Base-by-base conservation (phyloP, 2,797 vertebrate genomes). In the Muscicapa comitata region DNA sequence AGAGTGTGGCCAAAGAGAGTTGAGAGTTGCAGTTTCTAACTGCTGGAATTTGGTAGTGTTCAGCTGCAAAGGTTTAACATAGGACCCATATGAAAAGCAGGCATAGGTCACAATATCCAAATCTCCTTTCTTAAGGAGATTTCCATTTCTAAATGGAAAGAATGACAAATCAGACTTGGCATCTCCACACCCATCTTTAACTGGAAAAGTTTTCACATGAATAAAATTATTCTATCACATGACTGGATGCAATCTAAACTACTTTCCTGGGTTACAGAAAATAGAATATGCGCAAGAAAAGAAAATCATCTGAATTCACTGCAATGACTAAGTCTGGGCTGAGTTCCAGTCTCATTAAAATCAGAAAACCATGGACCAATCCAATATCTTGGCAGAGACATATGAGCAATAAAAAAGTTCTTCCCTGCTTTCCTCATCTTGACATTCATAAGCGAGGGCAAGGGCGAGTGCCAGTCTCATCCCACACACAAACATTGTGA, bases 311-410 rank as follows among this genome's bases (percentile, higher is more conserved):
- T 78, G 85, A 96, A 95, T 94, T 95, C 95, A 90, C 37, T 75
- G 76, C 76, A 88, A 28, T 59, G 51, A 68, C 93, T 80, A 87
- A 83, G 66, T 88, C 94, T 93, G 76, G 91, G 90, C 87, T 91
- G 65, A 90, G 79, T 90, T 96, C 93, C 90, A 95, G 82, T 71
- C 73, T 93, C 85, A 94, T 95, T 96, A 96, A 92, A 96, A 91
- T 86, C 82, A 90, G 85, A 94, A 94, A 91, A 82, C 57, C 38
- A 37, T 42, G 72, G 76, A 90, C 86, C 88, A 94, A 81, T 86
- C 80, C 86, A 88, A 15, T 75, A 88, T 65, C 40, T 76, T 94
- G 95, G 87, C 94, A 93, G 68, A 94, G 82, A 77, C 38, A 74
- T 47, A 88, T 2, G 10, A 92, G 63, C 75, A 93, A 72, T 12